phyloP scores from a whole-genome alignment of 2,888 invertebrate genomes.

The Dastarcus helophoroides region DNA sequence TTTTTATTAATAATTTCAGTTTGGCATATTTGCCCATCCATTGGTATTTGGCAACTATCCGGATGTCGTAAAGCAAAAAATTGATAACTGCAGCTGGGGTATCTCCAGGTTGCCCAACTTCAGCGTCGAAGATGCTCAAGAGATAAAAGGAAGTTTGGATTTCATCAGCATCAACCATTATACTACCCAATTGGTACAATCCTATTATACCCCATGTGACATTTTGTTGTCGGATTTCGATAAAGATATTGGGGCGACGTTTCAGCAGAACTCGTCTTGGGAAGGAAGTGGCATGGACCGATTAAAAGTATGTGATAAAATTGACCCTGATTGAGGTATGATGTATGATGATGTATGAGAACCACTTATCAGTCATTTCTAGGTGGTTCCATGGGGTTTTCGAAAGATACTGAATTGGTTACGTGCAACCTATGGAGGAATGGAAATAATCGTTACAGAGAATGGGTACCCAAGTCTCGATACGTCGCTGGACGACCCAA shows the following conservation, averaged over 20 bases:
- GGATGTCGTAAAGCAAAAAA: constrained; percentile 44
- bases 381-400: constrained; percentile 9
- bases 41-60: constrained; percentile 56
- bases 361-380: no score
- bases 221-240: constrained; percentile 8
- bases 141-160: constrained; percentile 40
- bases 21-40: constrained; percentile 56
- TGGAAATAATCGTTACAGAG: constrained; percentile 8
- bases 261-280: constrained; percentile 12
- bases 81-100: constrained; percentile 22
- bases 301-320: no score
- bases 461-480: constrained; percentile 7
- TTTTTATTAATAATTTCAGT: constrained; percentile 31
- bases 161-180: constrained; percentile 52
- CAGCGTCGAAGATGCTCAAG: constrained; percentile 35
- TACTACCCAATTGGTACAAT: constrained; percentile 37
- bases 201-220: constrained; percentile 34
- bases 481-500: constrained; percentile 4
- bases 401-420: constrained; percentile 7
- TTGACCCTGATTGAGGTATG: no score
- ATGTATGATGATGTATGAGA: no score
- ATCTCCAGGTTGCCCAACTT: constrained; percentile 45
- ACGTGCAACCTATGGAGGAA: constrained; percentile 3
- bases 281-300: no score
- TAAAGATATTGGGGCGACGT: constrained; percentile 8